Base-by-base conservation (phyloP, 2,113 vertebrate species). In the Eupsittula cactorum region DNA sequence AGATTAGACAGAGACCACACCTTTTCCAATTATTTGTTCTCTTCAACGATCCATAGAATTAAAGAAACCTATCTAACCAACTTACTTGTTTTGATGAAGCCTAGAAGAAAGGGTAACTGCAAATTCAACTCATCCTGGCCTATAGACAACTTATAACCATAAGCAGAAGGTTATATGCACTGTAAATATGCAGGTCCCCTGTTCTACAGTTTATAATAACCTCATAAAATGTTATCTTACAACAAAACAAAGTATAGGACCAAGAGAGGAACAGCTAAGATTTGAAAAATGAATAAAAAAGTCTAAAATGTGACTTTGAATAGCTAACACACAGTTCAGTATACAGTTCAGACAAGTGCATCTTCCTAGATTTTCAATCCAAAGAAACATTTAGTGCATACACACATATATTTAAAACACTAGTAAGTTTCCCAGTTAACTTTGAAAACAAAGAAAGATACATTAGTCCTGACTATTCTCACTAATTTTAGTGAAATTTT, bases 181-280 rank as follows among this genome's bases (percentile, higher is more conserved):
- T 42, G 11, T 9, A 5, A 73, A 57, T 19, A 75, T 0, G 0
- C 18, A 69, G 27, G 5, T 76, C 9, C 21, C 21, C 7, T 13
- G 8, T 42, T 55, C 39, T 33, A 91, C 18, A 28, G 13, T 11
- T 24, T 55, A 37, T 24, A 41, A 83, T 18, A 35, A 57, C 59
- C 52, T 11, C 2, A 1, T 10, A 47, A 88, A 18, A 20, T 11
- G 6, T 24, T 84, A 50, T 64, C 59, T 39, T 53, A 55, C 16
- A 63, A 77, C 23, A 41, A 80, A 88, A 57, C 10, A 25, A 92
- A 82, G 12, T 33, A 55, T 2, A 71, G 21, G 8, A 64, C 12
- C 9, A 37, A 92, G 25, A 74, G 7, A 70, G 6, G 6, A 67
- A 67, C 4, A 82, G 52, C n/a, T 44, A 15, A 37, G 3, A 92